Conservation (phyloP, 1,140 invertebrate genomes). For the Arion vulgaris region DNA sequence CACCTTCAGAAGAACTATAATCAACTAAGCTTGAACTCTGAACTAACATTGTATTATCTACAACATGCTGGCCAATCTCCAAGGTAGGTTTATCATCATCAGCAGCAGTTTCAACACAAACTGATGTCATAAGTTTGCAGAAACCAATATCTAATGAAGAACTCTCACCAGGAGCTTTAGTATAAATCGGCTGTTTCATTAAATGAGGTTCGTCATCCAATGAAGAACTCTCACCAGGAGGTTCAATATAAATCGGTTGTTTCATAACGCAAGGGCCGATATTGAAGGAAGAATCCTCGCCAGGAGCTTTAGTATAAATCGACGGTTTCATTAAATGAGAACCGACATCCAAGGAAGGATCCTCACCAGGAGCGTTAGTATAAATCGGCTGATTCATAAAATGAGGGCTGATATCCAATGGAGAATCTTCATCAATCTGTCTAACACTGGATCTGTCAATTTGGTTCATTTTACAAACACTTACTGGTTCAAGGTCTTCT, state of each 20-base stretch:
- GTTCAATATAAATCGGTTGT: no score
- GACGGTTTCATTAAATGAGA: no score
- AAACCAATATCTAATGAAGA: no score
- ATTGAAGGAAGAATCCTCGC: no score
- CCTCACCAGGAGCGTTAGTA: not conserved
- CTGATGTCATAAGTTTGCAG: not conserved
- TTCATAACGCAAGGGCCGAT: no score
- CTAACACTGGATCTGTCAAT: not conserved
- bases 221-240: no score
- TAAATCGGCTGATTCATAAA: no score
- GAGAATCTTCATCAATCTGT: not conserved
- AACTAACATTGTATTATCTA: not conserved
- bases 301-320: no score
- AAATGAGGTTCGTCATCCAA: no score
- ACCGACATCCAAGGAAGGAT: not conserved
- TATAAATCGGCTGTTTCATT: no score
- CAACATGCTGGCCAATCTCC: not conserved
- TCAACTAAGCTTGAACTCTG: conserved; percentile 12
- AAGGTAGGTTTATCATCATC: not conserved
- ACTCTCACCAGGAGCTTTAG: no score
- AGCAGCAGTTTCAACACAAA: not conserved
- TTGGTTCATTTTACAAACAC: not conserved
- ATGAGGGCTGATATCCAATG: no score
- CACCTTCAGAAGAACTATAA: conserved; percentile 29
- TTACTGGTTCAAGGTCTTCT: not conserved